Base-by-base conservation (phyloP, 2,113 vertebrate genomes). In the Nothobranchius furzeri region DNA sequence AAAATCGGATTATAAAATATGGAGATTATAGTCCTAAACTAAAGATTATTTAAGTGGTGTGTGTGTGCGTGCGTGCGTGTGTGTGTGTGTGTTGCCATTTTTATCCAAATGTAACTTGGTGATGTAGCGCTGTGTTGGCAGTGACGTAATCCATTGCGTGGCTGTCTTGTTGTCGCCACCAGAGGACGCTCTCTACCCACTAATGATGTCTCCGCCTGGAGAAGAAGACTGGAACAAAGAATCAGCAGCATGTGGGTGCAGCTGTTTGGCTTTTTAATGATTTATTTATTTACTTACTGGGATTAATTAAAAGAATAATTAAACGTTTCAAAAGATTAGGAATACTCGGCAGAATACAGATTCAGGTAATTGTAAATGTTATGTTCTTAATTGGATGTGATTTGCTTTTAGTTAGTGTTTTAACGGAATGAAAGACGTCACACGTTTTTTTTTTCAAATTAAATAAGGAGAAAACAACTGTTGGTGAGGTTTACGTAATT, bases 121-220 rank as follows among this genome's bases (percentile, higher is more conserved):
- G 58, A 24, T 43, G 5, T 30, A 65, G 30, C 30, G 30, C 30
- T 30, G 30, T 4, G 30, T 30, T 30, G 30, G 30, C 30, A 30
- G 52, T 89, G 89, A 90, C 84, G 87, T 90, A 63, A 90, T 84
- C 42, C 30, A 35, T 14, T 5, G 4, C 4, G 3, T 54, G 45
- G 3, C 7, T 12, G 24, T 43, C 24, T 13, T 8, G 4, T 12
- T 53, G 17, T 55, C 42, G 42, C 80, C 91, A 81, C 85, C 68
- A 89, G 91, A 84, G 65, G 75, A 12, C 1, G 69, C 52, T 75
- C 68, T 84, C 78, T 36, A 69, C 68, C 51, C 30, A 84, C 14
- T 68, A 70, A 87, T 87, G 56, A 67, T 4, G 9, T 3, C 43
- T 56, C 7, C 13, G 24, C 13, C 12, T 36, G 53, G 9, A 37